Evolutionary conservation across 2,888 invertebrate species (phyloP).

Genomic region (Caenorhabditis becei): DNA sequence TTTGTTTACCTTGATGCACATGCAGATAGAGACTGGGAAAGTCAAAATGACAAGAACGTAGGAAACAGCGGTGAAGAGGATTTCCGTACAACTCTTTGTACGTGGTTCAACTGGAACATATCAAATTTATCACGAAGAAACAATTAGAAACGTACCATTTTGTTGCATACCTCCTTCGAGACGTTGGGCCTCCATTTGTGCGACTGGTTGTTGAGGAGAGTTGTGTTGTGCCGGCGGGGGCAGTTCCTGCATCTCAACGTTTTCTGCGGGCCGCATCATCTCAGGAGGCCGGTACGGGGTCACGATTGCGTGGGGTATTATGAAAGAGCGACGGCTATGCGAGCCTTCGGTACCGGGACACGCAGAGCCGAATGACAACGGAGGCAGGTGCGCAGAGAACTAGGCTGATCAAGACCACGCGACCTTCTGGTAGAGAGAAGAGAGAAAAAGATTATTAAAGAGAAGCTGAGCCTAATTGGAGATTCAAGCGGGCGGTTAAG

Average conservation of each 20-base stretch:
- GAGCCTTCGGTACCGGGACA: neutral
- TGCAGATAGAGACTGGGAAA: conserved; percentile 73
- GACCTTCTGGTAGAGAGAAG: conserved; percentile 8
- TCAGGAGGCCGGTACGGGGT: conserved; percentile 35
- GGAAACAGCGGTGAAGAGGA: conserved; percentile 50
- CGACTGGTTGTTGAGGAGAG: neutral
- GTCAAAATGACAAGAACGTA: conserved; percentile 76
- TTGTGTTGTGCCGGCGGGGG: conserved; percentile 18
- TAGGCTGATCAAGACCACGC: conserved; percentile 28
- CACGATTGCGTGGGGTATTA: conserved; percentile 26
- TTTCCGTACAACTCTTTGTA: conserved; percentile 41
- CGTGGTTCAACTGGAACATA: conserved; percentile 15
- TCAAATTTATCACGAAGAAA: neutral
- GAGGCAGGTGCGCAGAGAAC: conserved; percentile 33
- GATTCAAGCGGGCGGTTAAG: neutral
- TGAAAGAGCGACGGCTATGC: conserved; percentile 13
- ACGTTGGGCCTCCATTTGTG: neutral
- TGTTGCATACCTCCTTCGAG: neutral
- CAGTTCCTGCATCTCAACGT: conserved; percentile 59
- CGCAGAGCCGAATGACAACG: conserved; percentile 11
- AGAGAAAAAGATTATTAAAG: neutral
- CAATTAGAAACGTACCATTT: neutral
- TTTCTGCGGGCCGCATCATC: conserved; percentile 48
- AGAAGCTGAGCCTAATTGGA: neutral
- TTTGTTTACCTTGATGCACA: conserved; percentile 77